Conservation (phyloP, 2,797 vertebrate species). For the Myiotriccus ornatus region DNA sequence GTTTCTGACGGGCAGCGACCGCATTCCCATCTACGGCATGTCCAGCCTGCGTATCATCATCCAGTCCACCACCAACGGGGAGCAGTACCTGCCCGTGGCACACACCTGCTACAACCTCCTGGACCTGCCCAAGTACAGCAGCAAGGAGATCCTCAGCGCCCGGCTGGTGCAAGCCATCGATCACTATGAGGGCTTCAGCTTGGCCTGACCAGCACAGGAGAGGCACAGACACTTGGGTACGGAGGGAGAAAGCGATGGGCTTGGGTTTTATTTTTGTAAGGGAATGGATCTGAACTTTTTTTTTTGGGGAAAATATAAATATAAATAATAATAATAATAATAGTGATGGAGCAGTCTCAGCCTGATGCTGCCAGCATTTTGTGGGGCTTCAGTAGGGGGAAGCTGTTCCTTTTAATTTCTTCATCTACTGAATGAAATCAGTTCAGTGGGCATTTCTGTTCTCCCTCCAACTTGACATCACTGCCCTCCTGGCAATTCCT, state of each 20-base stretch:
- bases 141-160: constrained; percentile 86
- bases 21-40: constrained; percentile 98
- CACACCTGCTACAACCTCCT: constrained; percentile 98
- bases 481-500: not conserved
- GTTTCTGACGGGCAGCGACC: constrained; percentile 95
- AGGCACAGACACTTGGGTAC: not conserved
- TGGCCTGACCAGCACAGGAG: constrained; percentile 75
- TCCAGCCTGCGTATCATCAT: constrained; percentile 91
- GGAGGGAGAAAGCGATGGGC: not conserved
- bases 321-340: not conserved
- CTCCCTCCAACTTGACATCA: not conserved
- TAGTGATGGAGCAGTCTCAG: not conserved
- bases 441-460: not conserved
- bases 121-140: constrained; percentile 95
- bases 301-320: not conserved
- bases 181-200: constrained; percentile 96
- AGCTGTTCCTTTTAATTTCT: not conserved
- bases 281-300: not conserved
- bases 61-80: constrained; percentile 88
- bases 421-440: not conserved
- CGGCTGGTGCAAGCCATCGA: constrained; percentile 92
- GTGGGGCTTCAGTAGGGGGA: constrained; percentile 1
- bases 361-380: not conserved
- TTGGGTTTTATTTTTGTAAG: constrained; percentile 69
- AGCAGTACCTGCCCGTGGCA: constrained; percentile 93